Evolutionary conservation across 2,113 vertebrate genomes (phyloP).

Genomic region (Megalops atlanticus): DNA sequence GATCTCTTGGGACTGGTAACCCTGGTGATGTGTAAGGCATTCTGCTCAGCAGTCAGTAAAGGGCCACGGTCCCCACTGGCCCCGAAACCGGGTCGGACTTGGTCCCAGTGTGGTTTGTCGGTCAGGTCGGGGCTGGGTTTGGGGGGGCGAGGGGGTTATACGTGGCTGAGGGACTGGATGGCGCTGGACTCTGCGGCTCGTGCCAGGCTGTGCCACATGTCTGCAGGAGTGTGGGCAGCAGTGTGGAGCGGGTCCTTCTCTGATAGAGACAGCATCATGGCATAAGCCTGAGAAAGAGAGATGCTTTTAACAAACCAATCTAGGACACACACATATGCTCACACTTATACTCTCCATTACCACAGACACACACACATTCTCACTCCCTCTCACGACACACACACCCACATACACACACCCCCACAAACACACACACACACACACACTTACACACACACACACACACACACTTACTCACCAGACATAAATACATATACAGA

Average conservation of each 20-base stretch:
- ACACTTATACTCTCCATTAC: not conserved
- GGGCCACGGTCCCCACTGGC: conserved; percentile 47
- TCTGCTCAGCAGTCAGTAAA: conserved; percentile 77
- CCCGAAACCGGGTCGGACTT: conserved; percentile 37
- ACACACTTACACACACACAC: not conserved
- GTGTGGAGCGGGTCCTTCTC: conserved; percentile 94
- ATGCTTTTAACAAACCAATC: not conserved
- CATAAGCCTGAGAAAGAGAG: conserved; percentile 77
- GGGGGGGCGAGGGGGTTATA: conserved; percentile 80
- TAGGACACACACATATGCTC: not conserved
- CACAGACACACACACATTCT: too few relatives aligned
- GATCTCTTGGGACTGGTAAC: conserved; percentile 63
- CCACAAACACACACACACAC: not conserved
- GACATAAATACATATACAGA: not conserved
- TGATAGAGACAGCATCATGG: conserved; percentile 96
- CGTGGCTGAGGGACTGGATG: conserved; percentile 95
- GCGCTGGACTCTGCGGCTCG: conserved; percentile 89
- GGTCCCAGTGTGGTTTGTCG: conserved; percentile 53
- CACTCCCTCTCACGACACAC: not conserved
- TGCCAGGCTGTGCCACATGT: conserved; percentile 94
- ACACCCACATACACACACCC: not conserved
- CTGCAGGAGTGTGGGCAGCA: conserved; percentile 80
- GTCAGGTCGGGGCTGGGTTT: conserved; percentile 43
- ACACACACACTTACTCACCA: not conserved
- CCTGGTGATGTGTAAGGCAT: conserved; percentile 85